phyloP scores from a whole-genome alignment of 2,888 invertebrate species.

The Eulithis prunata region DNA sequence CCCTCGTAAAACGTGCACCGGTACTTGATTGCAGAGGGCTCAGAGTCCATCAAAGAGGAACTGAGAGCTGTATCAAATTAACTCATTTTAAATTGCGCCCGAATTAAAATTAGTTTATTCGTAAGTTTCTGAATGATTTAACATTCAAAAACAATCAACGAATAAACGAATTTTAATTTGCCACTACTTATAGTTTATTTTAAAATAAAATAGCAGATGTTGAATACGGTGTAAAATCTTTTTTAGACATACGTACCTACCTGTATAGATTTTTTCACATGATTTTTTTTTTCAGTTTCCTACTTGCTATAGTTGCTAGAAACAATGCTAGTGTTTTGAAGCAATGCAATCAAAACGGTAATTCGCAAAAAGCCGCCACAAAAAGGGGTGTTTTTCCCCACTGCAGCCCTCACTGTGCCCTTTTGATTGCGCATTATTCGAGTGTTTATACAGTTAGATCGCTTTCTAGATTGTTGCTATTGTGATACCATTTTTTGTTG shows the following conservation, averaged over 20 bases:
- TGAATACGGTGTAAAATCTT: background rate
- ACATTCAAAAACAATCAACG: too few species aligned
- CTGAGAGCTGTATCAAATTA: too few species aligned
- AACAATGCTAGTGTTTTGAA: slow-evolving; percentile 42
- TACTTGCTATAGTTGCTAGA: slow-evolving; percentile 36
- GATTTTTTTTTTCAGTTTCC: background rate
- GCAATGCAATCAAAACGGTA: slow-evolving; percentile 74
- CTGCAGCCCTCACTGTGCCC: slow-evolving; percentile 74
- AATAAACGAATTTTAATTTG: too few species aligned
- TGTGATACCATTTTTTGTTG: slow-evolving; percentile 77
- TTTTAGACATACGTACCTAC: too few species aligned
- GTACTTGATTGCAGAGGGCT: slow-evolving; percentile 11
- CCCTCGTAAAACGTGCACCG: slow-evolving; percentile 15
- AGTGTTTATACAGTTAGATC: slow-evolving; percentile 83
- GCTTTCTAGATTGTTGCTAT: slow-evolving; percentile 83
- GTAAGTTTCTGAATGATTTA: too few species aligned
- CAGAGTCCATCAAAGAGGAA: slow-evolving; percentile 1
- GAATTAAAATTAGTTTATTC: too few species aligned
- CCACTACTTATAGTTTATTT: too few species aligned
- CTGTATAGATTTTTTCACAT: too few species aligned
- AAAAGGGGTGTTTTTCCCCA: slow-evolving; percentile 38
- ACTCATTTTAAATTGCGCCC: too few species aligned
- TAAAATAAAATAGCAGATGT: too few species aligned
- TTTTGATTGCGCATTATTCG: slow-evolving; percentile 83
- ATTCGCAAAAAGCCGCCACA: slow-evolving; percentile 58